Base-by-base conservation (phyloP, 2,888 invertebrate species). In the Lacanobia oleracea region DNA sequence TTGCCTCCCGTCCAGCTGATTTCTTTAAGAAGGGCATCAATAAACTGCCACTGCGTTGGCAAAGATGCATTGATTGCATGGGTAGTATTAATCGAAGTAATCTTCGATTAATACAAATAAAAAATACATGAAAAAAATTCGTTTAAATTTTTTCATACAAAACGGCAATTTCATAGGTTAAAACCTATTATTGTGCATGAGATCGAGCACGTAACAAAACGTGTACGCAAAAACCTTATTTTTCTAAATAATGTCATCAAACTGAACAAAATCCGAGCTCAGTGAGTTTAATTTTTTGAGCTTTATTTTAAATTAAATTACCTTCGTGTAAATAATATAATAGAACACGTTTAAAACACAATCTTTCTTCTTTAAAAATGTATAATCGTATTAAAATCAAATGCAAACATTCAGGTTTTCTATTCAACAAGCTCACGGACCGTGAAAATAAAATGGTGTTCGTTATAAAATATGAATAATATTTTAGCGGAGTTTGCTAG, bases 401-500 rank as follows among this genome's bases (percentile, higher is more conserved):
- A 79, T 71, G 64, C 21, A 50, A 82, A 56, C 62, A 75, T 75
- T 82, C 62, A 73, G 56, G 62, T 66, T 72, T 68, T 66, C 67
- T 56, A 76, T 80, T 72, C 69, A 72, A 40, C 63, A 48, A 53
- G 54, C 72, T 68, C 68, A n/a, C 71, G 65, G 59, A 68, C 68
- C 56, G 63, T 59, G 45, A 81, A 75, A 67, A 77, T 70, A 72
- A 84, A 78, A 80, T 64, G 65, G 70, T 37, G 66, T 81, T 81
- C 82, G 75, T 75, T 83, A 75, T 84, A 67, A 76, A 79, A 80
- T 80, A 75, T 80, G 84, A 88, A 87, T 83, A 85, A 87, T 82
- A 82, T 82, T 88, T 77, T 61, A 83, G 80, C 62, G 5, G 60
- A 81, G 71, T 86, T 81, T 69, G 71, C 62, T 65, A 76, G 65